phyloP scores from a whole-genome alignment of 2,888 invertebrate species.

The Leptogaster cylindrica region DNA sequence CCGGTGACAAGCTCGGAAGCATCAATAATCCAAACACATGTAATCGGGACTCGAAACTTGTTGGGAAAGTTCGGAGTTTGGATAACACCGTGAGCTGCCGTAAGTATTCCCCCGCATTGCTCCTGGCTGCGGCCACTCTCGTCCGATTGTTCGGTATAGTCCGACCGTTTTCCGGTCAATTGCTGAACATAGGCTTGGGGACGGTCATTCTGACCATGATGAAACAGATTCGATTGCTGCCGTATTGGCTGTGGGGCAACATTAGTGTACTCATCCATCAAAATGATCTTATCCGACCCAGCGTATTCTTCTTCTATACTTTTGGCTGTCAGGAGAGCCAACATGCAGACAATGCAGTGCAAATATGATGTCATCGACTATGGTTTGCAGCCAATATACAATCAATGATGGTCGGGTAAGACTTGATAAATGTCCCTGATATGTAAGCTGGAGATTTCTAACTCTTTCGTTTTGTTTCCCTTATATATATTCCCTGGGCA shows the following conservation, averaged over 20 bases:
- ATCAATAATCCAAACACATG: constrained; percentile 87
- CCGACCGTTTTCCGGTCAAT: not conserved
- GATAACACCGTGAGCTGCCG: constrained; percentile 71
- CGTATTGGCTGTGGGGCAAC: not conserved
- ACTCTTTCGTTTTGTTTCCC: not conserved
- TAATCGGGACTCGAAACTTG: constrained; percentile 80
- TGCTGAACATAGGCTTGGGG: constrained; percentile 35
- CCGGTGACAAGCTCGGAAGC: constrained; percentile 68
- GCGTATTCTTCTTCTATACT: constrained; percentile 48
- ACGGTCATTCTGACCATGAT: constrained; percentile 32
- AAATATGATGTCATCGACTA: constrained; percentile 53
- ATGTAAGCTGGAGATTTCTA: constrained; percentile 1
- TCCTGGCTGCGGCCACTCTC: constrained; percentile 40
- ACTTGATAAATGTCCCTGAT: constrained; percentile 22
- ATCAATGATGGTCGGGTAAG: constrained; percentile 36
- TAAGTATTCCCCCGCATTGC: constrained; percentile 72
- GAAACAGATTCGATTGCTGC: constrained; percentile 17
- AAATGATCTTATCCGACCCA: constrained; percentile 32
- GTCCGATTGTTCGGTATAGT: constrained; percentile 14
- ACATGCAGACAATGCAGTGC: constrained; percentile 48
- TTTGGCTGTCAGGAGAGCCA: constrained; percentile 51
- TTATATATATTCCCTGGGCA: not conserved
- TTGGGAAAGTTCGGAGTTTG: constrained; percentile 86
- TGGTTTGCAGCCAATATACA: constrained; percentile 42
- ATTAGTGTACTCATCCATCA: constrained; percentile 43